phyloP scores from a whole-genome alignment of 53 echinoderm and acorn worm species.

The Zoroaster sp. region DNA sequence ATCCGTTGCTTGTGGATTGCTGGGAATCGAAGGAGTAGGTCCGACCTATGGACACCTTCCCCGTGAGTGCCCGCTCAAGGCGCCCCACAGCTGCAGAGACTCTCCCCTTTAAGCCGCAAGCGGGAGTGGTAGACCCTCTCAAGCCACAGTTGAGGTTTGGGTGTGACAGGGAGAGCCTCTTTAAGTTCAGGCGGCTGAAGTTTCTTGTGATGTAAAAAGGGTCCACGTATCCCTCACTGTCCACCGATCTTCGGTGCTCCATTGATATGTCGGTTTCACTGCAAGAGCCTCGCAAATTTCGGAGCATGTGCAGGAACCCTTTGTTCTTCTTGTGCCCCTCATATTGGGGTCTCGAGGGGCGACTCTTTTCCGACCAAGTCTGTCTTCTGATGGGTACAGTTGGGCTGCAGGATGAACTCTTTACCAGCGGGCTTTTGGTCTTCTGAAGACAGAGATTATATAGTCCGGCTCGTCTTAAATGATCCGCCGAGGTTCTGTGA shows the following conservation, averaged over 20 bases:
- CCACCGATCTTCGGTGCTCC: slow-evolving; percentile 33
- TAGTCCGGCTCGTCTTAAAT: neutral
- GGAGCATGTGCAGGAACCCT: slow-evolving; percentile 14
- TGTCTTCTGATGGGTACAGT: slow-evolving; percentile 26
- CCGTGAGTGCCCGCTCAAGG: slow-evolving; percentile 16
- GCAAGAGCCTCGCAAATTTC: slow-evolving; percentile 16
- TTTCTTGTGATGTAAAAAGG: slow-evolving; percentile 42
- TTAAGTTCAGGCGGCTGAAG: slow-evolving; percentile 24
- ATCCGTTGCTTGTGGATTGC: slow-evolving; percentile 37
- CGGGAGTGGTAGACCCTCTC: neutral
- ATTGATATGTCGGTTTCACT: slow-evolving; percentile 31
- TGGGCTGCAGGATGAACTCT: slow-evolving; percentile 33
- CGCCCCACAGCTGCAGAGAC: slow-evolving; percentile 39
- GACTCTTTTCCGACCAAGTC: slow-evolving; percentile 45
- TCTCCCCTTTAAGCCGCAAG: slow-evolving; percentile 6
- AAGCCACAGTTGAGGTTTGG: slow-evolving; percentile 7
- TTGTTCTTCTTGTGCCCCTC: neutral
- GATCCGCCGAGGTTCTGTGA: neutral
- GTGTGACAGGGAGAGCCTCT: slow-evolving; percentile 25
- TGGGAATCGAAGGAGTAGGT: slow-evolving; percentile 36
- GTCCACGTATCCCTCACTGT: slow-evolving; percentile 42
- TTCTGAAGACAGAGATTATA: slow-evolving; percentile 24
- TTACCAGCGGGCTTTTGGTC: slow-evolving; percentile 10
- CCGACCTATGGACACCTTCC: slow-evolving; percentile 1
- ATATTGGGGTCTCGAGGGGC: neutral